Percentiles rank a stretch among this genome's conserved stretches.
These are phyloP conservation scores for Myotis myotis DNA, from an alignment of 2,797 vertebrate species.

Conservation along the genomic window DNA sequence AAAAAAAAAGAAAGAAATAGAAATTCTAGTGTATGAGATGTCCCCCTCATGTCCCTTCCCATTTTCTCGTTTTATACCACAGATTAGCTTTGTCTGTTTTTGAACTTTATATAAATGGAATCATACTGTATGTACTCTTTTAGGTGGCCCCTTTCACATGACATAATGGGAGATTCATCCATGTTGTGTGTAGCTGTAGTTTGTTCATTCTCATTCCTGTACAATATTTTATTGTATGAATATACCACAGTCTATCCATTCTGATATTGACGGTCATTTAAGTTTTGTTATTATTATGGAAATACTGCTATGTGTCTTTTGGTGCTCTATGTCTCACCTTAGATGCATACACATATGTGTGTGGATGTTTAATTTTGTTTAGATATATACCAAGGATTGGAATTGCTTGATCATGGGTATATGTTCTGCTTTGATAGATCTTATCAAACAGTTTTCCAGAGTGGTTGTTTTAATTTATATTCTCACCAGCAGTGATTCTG, in stretches of 20 bases:
- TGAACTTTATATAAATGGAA: background rate
- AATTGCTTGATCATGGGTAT: background rate
- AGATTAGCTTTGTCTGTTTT: conserved; percentile 29
- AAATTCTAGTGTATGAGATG: background rate
- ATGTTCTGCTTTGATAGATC: background rate
- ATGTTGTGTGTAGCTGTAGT: background rate
- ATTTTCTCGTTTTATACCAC: background rate
- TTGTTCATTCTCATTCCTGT: conserved; percentile 28
- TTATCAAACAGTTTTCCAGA: conserved; percentile 45
- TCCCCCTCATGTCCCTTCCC: background rate
- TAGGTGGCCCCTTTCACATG: conserved; percentile 19
- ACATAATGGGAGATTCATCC: conserved; percentile 16
- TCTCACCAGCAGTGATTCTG: background rate
- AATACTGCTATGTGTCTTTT: background rate
- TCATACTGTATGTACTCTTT: background rate
- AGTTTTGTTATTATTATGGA: conserved; percentile 46
- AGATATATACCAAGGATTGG: background rate
- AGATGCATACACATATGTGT: background rate
- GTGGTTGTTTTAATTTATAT: background rate
- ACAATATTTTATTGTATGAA: background rate
- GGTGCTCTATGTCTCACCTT: background rate
- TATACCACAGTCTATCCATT: background rate
- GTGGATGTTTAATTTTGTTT: conserved; percentile 33
- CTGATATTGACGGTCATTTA: conserved; percentile 16
- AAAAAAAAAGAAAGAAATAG: too few species aligned